A percentile compares a stretch with the other conserved stretches of the same genome.
These are phyloP conservation scores for Silurus aristotelis DNA, from an alignment of 2,797 vertebrate genomes.

Conservation along the genomic window DNA sequence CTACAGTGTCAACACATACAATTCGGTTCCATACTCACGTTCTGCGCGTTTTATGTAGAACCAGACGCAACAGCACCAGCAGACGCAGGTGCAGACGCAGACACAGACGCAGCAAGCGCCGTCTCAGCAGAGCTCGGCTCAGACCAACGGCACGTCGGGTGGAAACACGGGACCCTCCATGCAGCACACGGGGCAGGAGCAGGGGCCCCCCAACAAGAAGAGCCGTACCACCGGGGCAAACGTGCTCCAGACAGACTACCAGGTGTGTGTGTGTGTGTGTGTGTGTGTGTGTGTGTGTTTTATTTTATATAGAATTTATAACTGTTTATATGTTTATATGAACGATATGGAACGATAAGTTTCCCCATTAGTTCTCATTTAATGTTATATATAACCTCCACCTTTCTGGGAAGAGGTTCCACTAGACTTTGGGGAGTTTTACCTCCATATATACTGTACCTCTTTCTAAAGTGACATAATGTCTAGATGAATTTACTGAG, in stretches of 20 bases:
- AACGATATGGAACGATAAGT: no score
- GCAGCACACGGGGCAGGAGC: conserved; percentile 84
- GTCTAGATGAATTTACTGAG: no score
- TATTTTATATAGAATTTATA: no score
- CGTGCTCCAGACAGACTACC: conserved; percentile 91
- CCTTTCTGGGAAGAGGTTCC: no score
- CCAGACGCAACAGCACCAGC: conserved; percentile 82
- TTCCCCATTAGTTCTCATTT: no score
- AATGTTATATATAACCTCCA: no score
- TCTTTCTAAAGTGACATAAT: no score
- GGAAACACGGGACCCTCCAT: conserved; percentile 71
- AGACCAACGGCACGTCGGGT: conserved; percentile 88
- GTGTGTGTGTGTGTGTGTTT: neutral
- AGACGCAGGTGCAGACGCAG: conserved; percentile 75
- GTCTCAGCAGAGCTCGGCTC: conserved; percentile 85
- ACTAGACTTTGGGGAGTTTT: no score
- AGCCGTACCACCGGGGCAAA: conserved; percentile 88
- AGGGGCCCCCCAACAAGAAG: conserved; percentile 94
- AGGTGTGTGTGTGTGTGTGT: conserved; percentile 71
- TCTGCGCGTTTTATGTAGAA: conserved; percentile 62
- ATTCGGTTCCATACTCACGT: no score
- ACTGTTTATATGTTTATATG: no score
- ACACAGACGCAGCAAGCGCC: conserved; percentile 76
- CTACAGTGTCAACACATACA: no score
- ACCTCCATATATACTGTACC: no score